These are phyloP conservation scores for Xestia sexstrigata DNA, from an alignment of 2,888 invertebrate genomes.

Conservation along the genomic window DNA sequence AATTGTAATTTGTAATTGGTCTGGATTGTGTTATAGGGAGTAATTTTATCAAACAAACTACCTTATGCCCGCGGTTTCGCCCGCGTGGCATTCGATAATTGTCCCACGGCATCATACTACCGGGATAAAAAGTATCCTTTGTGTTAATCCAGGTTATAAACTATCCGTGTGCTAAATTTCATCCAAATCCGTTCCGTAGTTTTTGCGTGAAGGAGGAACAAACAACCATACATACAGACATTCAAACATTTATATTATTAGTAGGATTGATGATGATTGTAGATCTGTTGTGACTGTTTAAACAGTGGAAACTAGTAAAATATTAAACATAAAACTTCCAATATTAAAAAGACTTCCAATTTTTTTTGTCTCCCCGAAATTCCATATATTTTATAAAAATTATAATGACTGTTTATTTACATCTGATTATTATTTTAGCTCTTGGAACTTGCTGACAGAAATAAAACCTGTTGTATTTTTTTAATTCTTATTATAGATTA, in stretches of 20 bases:
- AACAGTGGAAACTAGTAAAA: not conserved
- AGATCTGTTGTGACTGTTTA: not conserved
- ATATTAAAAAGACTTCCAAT: not conserved
- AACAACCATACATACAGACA: too few species aligned
- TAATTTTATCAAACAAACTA: not conserved
- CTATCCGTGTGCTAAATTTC: too few species aligned
- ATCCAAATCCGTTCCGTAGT: too few species aligned
- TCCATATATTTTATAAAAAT: not conserved
- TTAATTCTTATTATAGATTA: not conserved
- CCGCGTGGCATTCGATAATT: too few species aligned
- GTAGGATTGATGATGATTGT: too few species aligned
- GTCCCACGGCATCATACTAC: too few species aligned
- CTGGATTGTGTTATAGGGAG: slow-evolving; percentile 1
- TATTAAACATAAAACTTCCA: not conserved
- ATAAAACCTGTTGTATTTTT: not conserved
- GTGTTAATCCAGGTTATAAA: too few species aligned
- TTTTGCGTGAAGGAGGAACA: too few species aligned
- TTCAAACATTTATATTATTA: too few species aligned
- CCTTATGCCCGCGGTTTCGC: too few species aligned
- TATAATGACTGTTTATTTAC: not conserved
- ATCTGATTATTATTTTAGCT: not conserved
- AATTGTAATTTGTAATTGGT: slow-evolving; percentile 56
- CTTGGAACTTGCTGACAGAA: not conserved
- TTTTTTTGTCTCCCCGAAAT: not conserved
- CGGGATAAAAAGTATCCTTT: too few species aligned